Percentiles rank a stretch among this genome's conserved stretches.
Conservation (phyloP, 2,888 invertebrate genomes). For the Auanema sp. region DNA sequence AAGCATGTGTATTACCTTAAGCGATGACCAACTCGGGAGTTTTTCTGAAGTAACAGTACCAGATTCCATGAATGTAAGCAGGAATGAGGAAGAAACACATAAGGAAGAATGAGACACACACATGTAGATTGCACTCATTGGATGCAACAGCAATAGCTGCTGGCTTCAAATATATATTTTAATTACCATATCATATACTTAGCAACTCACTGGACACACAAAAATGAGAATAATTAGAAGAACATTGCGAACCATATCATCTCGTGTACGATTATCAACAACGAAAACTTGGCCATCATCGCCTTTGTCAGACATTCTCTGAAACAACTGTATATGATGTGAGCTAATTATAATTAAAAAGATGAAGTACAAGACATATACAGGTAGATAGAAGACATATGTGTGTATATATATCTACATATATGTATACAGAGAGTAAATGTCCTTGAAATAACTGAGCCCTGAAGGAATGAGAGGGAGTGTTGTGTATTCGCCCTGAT, state of each 20-base stretch:
- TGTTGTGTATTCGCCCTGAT: too few species aligned
- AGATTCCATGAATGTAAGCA: conserved; percentile 45
- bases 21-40: conserved; percentile 26
- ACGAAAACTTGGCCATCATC: conserved; percentile 43
- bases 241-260: conserved; percentile 40
- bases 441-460: too few species aligned
- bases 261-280: conserved; percentile 43
- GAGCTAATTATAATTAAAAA: too few species aligned
- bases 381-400: too few species aligned
- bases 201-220: conserved; percentile 41
- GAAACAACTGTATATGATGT: neutral
- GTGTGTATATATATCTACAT: too few species aligned
- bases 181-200: neutral
- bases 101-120: conserved; percentile 43
- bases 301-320: conserved; percentile 2
- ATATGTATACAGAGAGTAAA: too few species aligned
- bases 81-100: conserved; percentile 48
- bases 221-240: conserved; percentile 46
- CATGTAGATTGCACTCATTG: conserved; percentile 52
- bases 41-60: conserved; percentile 51
- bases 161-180: conserved; percentile 31
- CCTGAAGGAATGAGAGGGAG: too few species aligned
- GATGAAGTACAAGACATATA: too few species aligned
- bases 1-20: conserved; percentile 19
- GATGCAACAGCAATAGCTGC: conserved; percentile 48